Base-by-base conservation (phyloP, 2,888 invertebrate species). In the Temnothorax unifasciatus region DNA sequence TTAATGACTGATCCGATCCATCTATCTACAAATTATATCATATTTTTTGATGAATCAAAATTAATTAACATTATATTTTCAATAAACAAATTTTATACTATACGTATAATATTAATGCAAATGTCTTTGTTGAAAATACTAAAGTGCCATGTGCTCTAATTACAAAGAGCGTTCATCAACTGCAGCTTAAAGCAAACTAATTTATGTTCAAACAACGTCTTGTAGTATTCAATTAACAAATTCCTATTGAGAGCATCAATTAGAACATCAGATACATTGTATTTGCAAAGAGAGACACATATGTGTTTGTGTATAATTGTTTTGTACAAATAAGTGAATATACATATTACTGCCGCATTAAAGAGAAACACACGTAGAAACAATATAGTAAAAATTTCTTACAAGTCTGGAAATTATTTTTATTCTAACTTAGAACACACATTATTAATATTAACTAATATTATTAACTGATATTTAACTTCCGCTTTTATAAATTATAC, bases 271-370 rank as follows among this genome's bases (percentile, higher is more conserved):
- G 50, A 47, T 47, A 64, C 61, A 41, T 74, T 61, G n/a, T 64
- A 75, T 75, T 64, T 82, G 47, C 82, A 64, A 59, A 38, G 34
- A 64, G 34, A 64, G 66, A 57, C 44, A 82, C 34, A 44, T 82
- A 34, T 44, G 25, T 52, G 13, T 29, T 41, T 64, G 66, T 44
- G n/a, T 47, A 1, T 63, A 82, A 66, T 76, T 82, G 54, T 34
- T 82, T 76, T 75, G 6, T 54, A 21, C 15, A 79, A 71, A 47
- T 71, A 79, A 57, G 44, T 34, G 13, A 3, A 69, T 29, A 9
- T 34, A 29, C 34, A 44, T 8, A 18, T 13, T 25, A 11, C 1
- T 15, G 11, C 11, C 21, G 11, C 29, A n/a, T 69, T 44, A 71
- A 54, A 66, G 25, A 29, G 29, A 66, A 66, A 79, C 57, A 1